phyloP scores from a whole-genome alignment of 2,888 invertebrate genomes.

The Teinopalpus imperialis region DNA sequence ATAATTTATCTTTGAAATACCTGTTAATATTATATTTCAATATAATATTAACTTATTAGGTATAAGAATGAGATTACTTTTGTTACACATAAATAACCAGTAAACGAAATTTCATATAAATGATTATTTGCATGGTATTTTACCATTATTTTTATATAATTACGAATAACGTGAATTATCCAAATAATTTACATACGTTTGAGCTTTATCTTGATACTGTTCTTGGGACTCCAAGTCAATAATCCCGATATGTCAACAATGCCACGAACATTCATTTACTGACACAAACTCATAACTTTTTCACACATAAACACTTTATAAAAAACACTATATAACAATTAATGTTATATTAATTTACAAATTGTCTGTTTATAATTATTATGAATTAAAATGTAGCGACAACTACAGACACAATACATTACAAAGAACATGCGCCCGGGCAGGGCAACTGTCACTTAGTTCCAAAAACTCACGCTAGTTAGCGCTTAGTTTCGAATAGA shows the following conservation, averaged over 20 bases:
- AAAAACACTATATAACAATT: conserved; percentile 14
- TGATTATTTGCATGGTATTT: no score
- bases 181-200: conserved; percentile 62
- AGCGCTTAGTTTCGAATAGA: conserved; percentile 47
- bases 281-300: conserved; percentile 56
- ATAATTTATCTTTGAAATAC: no score
- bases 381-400: conserved; percentile 31
- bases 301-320: conserved; percentile 43
- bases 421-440: conserved; percentile 68
- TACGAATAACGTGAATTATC: neutral
- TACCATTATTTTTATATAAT: neutral
- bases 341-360: conserved; percentile 23
- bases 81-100: no score
- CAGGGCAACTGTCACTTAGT: conserved; percentile 70
- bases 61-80: no score
- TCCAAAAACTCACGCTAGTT: conserved; percentile 55
- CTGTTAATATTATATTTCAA: no score
- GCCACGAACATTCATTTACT: conserved; percentile 76
- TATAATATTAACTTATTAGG: no score
- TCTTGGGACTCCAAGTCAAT: conserved; percentile 76
- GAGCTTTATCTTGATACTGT: conserved; percentile 77
- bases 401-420: conserved; percentile 43
- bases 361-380: conserved; percentile 26
- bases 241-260: conserved; percentile 71
- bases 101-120: no score